A percentile compares a stretch with the other conserved stretches of the same genome.
These are phyloP conservation scores for Coregonus ussuriensis DNA, from an alignment of 2,797 vertebrate genomes.

Conservation along the genomic window DNA sequence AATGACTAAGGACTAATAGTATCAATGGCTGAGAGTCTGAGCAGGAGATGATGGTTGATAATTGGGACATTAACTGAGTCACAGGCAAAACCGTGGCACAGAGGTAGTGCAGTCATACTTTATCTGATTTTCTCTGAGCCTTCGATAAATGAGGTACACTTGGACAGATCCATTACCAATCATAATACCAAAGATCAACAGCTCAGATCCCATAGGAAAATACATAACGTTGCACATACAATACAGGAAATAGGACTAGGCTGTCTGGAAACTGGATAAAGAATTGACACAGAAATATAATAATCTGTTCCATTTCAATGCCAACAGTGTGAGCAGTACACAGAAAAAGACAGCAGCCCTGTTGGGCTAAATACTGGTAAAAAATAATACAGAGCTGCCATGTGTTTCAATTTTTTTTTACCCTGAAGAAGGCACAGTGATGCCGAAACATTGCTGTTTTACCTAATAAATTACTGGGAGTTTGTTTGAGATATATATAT, in stretches of 20 bases:
- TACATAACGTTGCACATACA: background rate
- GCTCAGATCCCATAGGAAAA: background rate
- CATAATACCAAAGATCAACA: background rate
- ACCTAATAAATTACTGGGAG: too few relatives aligned
- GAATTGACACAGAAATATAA: background rate
- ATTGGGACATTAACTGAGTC: background rate
- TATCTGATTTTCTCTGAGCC: background rate
- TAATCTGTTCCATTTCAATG: background rate
- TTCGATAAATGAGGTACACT: background rate
- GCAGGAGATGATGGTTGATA: background rate
- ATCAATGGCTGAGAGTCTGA: background rate
- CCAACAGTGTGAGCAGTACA: background rate
- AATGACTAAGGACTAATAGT: background rate
- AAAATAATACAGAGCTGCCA: background rate
- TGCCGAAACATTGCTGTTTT: too few relatives aligned
- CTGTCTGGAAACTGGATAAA: background rate
- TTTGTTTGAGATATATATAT: too few relatives aligned
- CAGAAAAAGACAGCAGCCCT: background rate
- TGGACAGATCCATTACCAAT: background rate
- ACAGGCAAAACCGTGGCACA: background rate
- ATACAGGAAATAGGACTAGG: background rate
- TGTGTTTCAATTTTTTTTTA: background rate
- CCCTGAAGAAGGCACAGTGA: background rate
- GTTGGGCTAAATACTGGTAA: too few relatives aligned
- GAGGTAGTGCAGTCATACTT: background rate